Evolutionary conservation across 1,140 invertebrate genomes (phyloP), one percentile per base, ranked within the genome.

Genomic region (Glossosoma conforme): DNA sequence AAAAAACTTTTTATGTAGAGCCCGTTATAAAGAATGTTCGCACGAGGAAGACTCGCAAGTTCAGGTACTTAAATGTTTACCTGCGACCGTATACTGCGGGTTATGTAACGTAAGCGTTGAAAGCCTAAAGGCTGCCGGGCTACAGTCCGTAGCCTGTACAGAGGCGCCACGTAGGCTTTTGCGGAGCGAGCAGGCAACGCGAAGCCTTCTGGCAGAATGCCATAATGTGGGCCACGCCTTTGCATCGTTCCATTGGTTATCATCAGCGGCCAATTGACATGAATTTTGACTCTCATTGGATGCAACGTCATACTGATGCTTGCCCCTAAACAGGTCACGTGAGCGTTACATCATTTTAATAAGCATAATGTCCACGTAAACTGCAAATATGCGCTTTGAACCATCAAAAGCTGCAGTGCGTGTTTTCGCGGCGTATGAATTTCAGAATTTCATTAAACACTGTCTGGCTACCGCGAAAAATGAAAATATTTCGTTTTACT

Each of bases 251-350:
- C 63, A 74, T 74, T 74, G 72, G 72, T 69, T 73, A 73, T 71
- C 67, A 69, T 65, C 61, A 60, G 64, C 68, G 69, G 67, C 72
- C 72, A 74, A 74, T 74, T 74, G 72, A 72, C 70, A 71, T 57
- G 51, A 64, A 56, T 58, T 52, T 59, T 59, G 59, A 47, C 61
- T 62, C 48, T 65, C 62, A 74, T 74, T 74, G 72, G 72, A 63
- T 60, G 64, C n/a, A 14, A 11, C 28, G 19, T 52, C 42, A 48
- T 42, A 33, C n/a, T n/a, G n/a, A n/a, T n/a, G n/a, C n/a, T 47
- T 46, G 30, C 44, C 52, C 15, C 43, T 47, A 50, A 38, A 10
- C 15, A 37, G 55, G 55, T 54, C 55, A 58, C 45, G 44, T 44
- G 43, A 30, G 19, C 35, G 30, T 45, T 14, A 54, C 40, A 32